Evolutionary conservation across 2,888 invertebrate genomes (phyloP), one percentile per base, ranked within the genome.

Genomic region (Anodontia alba): DNA sequence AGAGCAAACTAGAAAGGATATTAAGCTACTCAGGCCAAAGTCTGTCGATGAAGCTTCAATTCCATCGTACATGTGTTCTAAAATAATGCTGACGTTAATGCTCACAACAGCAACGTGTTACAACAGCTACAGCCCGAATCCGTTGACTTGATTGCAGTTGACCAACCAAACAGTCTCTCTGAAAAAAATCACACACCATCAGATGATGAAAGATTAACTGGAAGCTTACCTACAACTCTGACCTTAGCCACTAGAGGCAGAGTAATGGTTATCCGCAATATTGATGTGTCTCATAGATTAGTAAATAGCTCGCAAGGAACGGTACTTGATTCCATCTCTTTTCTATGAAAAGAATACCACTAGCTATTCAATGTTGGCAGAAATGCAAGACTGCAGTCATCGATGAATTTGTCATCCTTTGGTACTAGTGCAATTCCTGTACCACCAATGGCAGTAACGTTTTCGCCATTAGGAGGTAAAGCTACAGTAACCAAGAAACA

Each of bases 241-340:
- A 33, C 3, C 8, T 7, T 73, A 10, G 66, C 62, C 15, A 26
- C 62, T 15, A 42, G 73, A 26, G 73, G 62, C 1, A 62, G 73
- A 10, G 73, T 73, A 2, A 73, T 73, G 29, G 43, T 73, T 1
- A 73, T 33, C 3, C 36, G 73, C 2, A 73, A 73, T 62, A 38
- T 73, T 57, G 62, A 66, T 62, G 73, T 73, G 20, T 62, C 73
- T 15, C 62, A 73, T 66, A 62, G 73, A 8, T 23, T 73, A 1
- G 29, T 62, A 66, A 73, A 73, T 62, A 62, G 66, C 3, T 26
- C 46, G 3, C 73, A 66, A 42, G 73, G 73, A 38, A 38, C 7
- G 7, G 42, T 66, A 1, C 3, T 57, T 12, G 66, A 57, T 20
- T 23, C 62, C 26, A 73, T n/a, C n/a, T 36, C n/a, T 73, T 66